Conservation (phyloP, 1,140 invertebrate genomes). For the Drosophila carrolli region DNA sequence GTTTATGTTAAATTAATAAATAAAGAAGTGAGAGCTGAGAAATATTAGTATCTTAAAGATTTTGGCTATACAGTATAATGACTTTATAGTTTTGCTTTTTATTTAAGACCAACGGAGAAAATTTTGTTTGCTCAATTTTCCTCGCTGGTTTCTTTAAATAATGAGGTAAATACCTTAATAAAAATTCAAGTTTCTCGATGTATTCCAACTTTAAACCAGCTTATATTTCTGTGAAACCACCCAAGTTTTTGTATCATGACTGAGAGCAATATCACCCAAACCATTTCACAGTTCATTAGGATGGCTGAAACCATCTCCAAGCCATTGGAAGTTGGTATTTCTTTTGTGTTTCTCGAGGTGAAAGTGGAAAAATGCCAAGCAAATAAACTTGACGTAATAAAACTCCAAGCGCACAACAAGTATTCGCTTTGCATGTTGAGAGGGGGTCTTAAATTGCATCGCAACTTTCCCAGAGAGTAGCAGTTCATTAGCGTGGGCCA, state of each 20-base stretch:
- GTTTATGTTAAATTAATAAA: no score
- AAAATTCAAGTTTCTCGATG: no score
- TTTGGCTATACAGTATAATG: no score
- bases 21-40: no score
- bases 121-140: no score
- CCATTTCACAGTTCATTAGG: conserved; percentile 12
- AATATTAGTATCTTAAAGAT: no score
- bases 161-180: background rate
- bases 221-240: background rate
- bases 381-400: conserved; percentile 75
- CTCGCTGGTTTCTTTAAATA: no score
- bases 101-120: no score
- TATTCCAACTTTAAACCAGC: background rate
- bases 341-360: conserved; percentile 49
- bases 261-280: background rate
- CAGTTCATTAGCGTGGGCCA: conserved; percentile 33
- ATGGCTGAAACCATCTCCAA: conserved; percentile 10
- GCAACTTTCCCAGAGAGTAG: conserved; percentile 53
- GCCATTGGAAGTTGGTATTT: conserved; percentile 22
- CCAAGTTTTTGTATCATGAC: background rate
- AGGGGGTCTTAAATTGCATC: conserved; percentile 29
- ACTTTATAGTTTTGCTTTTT: no score
- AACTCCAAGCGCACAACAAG: conserved; percentile 49
- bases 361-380: conserved; percentile 71
- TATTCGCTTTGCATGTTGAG: conserved; percentile 49